These are phyloP conservation scores for Myrmecophaga tridactyla DNA, from an alignment of 2,113 vertebrate species.

Conservation along the genomic window DNA sequence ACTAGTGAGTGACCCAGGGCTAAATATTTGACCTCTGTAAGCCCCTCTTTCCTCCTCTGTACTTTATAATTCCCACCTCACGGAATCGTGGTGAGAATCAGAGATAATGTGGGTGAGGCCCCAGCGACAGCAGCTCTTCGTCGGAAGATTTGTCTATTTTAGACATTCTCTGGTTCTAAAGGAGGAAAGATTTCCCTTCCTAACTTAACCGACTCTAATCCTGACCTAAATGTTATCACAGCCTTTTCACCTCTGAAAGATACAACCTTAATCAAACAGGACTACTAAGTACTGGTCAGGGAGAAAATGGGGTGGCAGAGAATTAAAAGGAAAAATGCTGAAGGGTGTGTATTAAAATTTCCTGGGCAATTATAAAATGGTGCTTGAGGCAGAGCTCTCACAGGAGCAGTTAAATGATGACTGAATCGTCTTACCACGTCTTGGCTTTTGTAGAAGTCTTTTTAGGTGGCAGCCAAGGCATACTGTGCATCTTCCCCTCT, in stretches of 20 bases:
- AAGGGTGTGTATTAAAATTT: background rate
- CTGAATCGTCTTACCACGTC: background rate
- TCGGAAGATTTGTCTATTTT: background rate
- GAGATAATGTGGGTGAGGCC: background rate
- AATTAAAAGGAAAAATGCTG: background rate
- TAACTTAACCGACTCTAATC: slow-evolving; percentile 15
- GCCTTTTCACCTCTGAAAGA: slow-evolving; percentile 24
- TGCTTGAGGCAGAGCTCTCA: background rate
- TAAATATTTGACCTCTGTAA: background rate
- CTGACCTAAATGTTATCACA: slow-evolving; percentile 1
- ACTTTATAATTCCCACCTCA: background rate
- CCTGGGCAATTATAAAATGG: background rate
- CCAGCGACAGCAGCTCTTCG: background rate
- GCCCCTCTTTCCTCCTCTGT: background rate
- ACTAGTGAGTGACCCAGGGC: background rate
- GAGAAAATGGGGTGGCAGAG: background rate
- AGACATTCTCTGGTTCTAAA: slow-evolving; percentile 7
- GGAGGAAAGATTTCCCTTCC: background rate
- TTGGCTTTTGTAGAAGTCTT: slow-evolving; percentile 12
- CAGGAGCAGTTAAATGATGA: background rate
- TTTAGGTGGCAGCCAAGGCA: background rate
- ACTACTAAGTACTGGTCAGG: background rate
- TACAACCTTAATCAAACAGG: background rate
- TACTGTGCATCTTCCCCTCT: background rate
- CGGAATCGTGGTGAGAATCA: background rate